These are phyloP conservation scores for Cichlasoma orientale DNA, from an alignment of 2,797 vertebrate species.

Conservation along the genomic window DNA sequence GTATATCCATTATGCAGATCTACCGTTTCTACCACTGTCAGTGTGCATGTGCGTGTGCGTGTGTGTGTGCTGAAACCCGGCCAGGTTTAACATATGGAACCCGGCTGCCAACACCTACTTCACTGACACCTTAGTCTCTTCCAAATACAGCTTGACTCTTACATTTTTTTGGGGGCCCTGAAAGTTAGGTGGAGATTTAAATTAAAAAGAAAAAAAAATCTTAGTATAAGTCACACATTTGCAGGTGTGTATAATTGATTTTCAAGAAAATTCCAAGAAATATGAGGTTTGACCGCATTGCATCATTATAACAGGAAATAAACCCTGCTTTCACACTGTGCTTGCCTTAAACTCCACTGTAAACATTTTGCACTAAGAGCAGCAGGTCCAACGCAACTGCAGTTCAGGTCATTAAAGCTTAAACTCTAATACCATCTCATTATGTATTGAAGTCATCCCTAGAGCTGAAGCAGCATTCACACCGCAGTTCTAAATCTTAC, in stretches of 20 bases:
- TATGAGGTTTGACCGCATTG: constrained; percentile 1
- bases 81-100: constrained; percentile 66
- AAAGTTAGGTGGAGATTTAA: constrained; percentile 20
- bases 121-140: constrained; percentile 41
- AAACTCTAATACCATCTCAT: constrained; percentile 48
- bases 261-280: constrained; percentile 31
- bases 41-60: background rate
- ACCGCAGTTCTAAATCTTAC: constrained; percentile 56
- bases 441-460: constrained; percentile 51
- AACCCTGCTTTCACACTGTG: background rate
- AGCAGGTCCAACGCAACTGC: constrained; percentile 15
- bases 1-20: constrained; percentile 58
- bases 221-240: constrained; percentile 41
- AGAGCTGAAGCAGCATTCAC: constrained; percentile 53
- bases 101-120: constrained; percentile 64
- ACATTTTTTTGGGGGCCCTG: constrained; percentile 30
- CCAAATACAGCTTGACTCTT: constrained; percentile 43
- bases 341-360: constrained; percentile 21
- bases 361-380: constrained; percentile 22
- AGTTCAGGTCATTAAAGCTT: constrained; percentile 46
- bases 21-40: constrained; percentile 5
- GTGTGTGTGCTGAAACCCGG: constrained; percentile 46
- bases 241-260: constrained; percentile 30
- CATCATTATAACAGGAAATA: constrained; percentile 29
- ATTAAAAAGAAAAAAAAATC: constrained; percentile 13